These are phyloP conservation scores for Tineola bisselliella DNA, from an alignment of 2,888 invertebrate genomes.

Conservation along the genomic window DNA sequence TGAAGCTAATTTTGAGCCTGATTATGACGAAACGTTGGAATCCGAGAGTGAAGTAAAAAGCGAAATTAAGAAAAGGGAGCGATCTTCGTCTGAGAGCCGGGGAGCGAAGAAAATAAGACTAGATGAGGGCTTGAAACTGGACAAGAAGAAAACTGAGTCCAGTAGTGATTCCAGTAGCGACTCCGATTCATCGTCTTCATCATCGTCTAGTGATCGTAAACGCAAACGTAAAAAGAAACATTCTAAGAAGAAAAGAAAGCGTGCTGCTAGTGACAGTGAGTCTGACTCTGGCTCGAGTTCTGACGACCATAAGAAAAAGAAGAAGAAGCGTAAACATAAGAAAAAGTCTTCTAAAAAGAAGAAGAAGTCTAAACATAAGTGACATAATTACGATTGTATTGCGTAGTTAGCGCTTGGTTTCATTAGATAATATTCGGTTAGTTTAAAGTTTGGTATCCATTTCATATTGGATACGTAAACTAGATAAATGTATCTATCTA, in stretches of 20 bases:
- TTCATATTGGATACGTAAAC: background rate
- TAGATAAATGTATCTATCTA: background rate
- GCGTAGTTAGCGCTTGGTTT: no score
- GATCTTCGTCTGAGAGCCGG: conserved; percentile 23
- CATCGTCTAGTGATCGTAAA: conserved; percentile 63
- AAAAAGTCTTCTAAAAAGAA: conserved; percentile 77
- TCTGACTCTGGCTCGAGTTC: conserved; percentile 74
- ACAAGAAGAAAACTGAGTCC: conserved; percentile 53
- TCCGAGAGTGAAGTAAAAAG: conserved; percentile 72
- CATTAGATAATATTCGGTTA: no score
- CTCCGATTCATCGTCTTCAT: conserved; percentile 60
- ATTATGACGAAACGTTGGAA: conserved; percentile 72
- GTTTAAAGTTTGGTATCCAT: background rate
- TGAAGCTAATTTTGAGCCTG: conserved; percentile 79
- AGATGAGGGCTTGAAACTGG: conserved; percentile 40
- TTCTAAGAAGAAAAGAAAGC: conserved; percentile 69
- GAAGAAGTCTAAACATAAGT: conserved; percentile 67
- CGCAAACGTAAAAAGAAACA: conserved; percentile 73
- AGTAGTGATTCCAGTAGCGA: conserved; percentile 54
- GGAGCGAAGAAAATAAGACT: conserved; percentile 40
- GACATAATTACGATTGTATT: background rate
- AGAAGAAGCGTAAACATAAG: conserved; percentile 75
- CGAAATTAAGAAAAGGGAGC: conserved; percentile 52
- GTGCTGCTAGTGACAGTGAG: conserved; percentile 70
- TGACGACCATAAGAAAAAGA: conserved; percentile 73